These are phyloP conservation scores for Drosophila pseudotalamancana DNA, from an alignment of 2,888 invertebrate species.

Conservation along the genomic window DNA sequence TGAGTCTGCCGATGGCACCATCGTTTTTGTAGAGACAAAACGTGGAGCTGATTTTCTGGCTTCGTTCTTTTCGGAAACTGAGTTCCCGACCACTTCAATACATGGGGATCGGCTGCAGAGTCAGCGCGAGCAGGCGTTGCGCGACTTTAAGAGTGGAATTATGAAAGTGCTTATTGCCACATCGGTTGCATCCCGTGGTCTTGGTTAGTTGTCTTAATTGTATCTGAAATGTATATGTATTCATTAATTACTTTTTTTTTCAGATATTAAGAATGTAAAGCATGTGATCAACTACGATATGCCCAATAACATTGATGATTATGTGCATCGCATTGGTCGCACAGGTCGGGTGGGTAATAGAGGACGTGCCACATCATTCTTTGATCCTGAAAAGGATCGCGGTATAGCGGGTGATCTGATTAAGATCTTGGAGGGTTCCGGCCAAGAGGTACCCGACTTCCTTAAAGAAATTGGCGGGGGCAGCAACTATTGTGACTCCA, in stretches of 20 bases:
- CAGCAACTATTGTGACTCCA: conserved; percentile 73
- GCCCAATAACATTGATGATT: conserved; percentile 95
- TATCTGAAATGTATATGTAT: neutral
- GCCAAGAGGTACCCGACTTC: conserved; percentile 92
- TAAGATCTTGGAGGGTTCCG: conserved; percentile 90
- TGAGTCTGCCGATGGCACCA: conserved; percentile 85
- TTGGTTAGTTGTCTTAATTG: conserved; percentile 85
- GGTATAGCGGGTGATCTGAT: conserved; percentile 88
- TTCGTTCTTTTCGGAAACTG: conserved; percentile 91
- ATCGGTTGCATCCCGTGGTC: conserved; percentile 96
- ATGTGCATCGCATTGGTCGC: conserved; percentile 97
- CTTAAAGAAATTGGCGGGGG: conserved; percentile 85
- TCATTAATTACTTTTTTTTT: conserved; percentile 21
- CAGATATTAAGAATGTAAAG: conserved; percentile 93
- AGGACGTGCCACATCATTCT: conserved; percentile 95
- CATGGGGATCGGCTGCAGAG: conserved; percentile 98
- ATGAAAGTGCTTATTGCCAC: conserved; percentile 96
- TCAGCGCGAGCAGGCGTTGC: conserved; percentile 97
- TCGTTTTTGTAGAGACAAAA: conserved; percentile 97
- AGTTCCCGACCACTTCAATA: conserved; percentile 96
- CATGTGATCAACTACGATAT: conserved; percentile 97
- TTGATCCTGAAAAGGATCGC: conserved; percentile 87
- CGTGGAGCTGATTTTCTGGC: conserved; percentile 96
- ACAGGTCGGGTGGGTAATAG: conserved; percentile 97
- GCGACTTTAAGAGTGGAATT: conserved; percentile 92